A percentile compares a stretch with the other conserved stretches of the same genome.
These are phyloP conservation scores for Anthopleura sola DNA, from an alignment of 64 coral and sea anemone genomes.

Conservation along the genomic window DNA sequence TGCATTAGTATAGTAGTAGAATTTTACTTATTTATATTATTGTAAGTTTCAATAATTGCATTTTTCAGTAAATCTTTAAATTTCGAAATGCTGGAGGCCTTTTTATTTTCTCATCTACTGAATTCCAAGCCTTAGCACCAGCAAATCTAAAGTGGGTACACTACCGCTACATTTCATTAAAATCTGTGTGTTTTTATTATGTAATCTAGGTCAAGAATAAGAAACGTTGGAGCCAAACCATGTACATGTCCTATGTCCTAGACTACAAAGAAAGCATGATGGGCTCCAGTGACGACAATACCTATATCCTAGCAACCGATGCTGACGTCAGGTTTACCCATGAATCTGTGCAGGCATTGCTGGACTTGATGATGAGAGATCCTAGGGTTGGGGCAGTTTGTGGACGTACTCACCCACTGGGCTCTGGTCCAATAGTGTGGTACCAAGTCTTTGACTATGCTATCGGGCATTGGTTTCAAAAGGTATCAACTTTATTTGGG, in stretches of 20 bases:
- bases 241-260: conserved; percentile 96
- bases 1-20: too few relatives aligned
- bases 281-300: conserved; percentile 77
- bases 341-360: conserved; percentile 83
- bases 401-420: conserved; percentile 82
- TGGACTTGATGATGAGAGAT: conserved; percentile 81
- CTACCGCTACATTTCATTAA: too few relatives aligned
- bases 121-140: too few relatives aligned
- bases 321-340: conserved; percentile 84
- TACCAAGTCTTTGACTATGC: conserved; percentile 97
- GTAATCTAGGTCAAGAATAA: conserved; percentile 86
- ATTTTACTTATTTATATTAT: too few relatives aligned
- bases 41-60: too few relatives aligned
- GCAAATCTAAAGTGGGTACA: too few relatives aligned
- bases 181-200: too few relatives aligned
- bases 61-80: too few relatives aligned
- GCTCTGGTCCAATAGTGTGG: conserved; percentile 76
- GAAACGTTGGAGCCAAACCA: conserved; percentile 95
- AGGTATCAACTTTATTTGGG: conserved; percentile 36
- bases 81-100: too few relatives aligned
- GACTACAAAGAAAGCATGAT: conserved; percentile 68
- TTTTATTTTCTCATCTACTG: too few relatives aligned
- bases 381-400: conserved; percentile 83
- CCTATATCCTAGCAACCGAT: conserved; percentile 92
- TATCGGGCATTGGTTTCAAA: conserved; percentile 97